Conservation (phyloP, 2,888 invertebrate species). For the Drosophila atripex region DNA sequence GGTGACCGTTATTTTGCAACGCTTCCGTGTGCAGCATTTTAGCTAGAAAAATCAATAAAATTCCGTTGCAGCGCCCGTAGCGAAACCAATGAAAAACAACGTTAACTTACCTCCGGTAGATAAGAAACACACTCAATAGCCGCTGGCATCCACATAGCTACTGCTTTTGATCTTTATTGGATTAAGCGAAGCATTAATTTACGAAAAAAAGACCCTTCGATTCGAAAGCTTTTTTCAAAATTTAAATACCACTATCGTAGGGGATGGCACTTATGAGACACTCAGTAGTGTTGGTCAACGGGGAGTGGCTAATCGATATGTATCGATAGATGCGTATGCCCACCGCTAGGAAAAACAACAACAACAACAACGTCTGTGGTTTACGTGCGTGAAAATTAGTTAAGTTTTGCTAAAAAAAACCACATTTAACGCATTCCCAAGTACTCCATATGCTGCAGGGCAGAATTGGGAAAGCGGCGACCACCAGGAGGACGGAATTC, state of each 20-base stretch:
- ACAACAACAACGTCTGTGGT: slow-evolving; percentile 70
- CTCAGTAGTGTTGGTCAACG: slow-evolving; percentile 11
- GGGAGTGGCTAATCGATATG: background rate
- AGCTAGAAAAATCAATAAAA: slow-evolving; percentile 59
- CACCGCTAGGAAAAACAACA: slow-evolving; percentile 53
- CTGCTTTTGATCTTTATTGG: slow-evolving; percentile 36
- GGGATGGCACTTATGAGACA: background rate
- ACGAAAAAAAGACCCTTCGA: slow-evolving; percentile 32
- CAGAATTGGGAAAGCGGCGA: slow-evolving; percentile 26
- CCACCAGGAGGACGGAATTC: slow-evolving; percentile 22
- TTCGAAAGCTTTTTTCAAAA: slow-evolving; percentile 21
- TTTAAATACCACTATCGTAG: slow-evolving; percentile 18
- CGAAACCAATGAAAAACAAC: slow-evolving; percentile 76
- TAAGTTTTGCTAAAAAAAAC: slow-evolving; percentile 60
- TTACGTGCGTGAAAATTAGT: slow-evolving; percentile 76
- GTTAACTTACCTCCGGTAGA: slow-evolving; percentile 65
- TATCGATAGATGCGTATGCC: slow-evolving; percentile 21
- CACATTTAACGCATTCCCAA: slow-evolving; percentile 40
- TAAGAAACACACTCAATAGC: slow-evolving; percentile 58
- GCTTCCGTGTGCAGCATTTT: slow-evolving; percentile 83
- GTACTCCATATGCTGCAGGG: slow-evolving; percentile 57
- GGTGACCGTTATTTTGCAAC: slow-evolving; percentile 75
- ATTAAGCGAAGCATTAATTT: slow-evolving; percentile 54
- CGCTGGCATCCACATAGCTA: slow-evolving; percentile 77
- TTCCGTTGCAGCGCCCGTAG: slow-evolving; percentile 11